Evolutionary conservation across 2,888 invertebrate species (phyloP).

Genomic region (Ornithoptera priamus): DNA sequence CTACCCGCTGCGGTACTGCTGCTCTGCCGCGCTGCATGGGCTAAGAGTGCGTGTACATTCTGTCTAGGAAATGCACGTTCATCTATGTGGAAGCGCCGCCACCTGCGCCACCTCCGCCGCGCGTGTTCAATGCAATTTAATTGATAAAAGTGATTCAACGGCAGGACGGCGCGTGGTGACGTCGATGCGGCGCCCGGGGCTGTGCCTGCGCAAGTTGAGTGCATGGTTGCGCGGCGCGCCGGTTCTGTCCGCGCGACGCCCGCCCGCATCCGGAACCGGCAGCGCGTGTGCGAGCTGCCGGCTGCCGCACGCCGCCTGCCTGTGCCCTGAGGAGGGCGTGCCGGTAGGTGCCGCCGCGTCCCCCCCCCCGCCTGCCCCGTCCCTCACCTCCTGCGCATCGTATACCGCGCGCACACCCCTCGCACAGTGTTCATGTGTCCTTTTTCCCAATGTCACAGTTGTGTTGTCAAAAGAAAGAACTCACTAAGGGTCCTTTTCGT

Average conservation of each 20-base stretch:
- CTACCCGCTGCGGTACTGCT: no score
- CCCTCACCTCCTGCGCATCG: no score
- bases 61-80: no score
- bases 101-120: constrained; percentile 37
- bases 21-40: no score
- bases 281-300: constrained; percentile 34
- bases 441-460: no score
- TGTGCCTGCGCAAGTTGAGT: constrained; percentile 58
- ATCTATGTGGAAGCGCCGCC: constrained; percentile 43
- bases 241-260: constrained; percentile 26
- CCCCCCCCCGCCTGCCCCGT: no score
- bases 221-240: constrained; percentile 46
- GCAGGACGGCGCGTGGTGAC: constrained; percentile 53
- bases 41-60: no score
- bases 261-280: constrained; percentile 33
- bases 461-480: no score
- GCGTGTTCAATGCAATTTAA: background rate
- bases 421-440: no score
- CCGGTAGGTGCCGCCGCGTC: constrained; percentile 35
- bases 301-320: constrained; percentile 40
- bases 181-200: constrained; percentile 50
- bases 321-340: constrained; percentile 47
- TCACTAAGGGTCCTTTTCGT: no score
- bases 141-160: background rate
- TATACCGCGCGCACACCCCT: no score